Evolutionary conservation across 2,113 vertebrate genomes (phyloP), one percentile per base, ranked within the genome.

Genomic region (Myodes glareolus): DNA sequence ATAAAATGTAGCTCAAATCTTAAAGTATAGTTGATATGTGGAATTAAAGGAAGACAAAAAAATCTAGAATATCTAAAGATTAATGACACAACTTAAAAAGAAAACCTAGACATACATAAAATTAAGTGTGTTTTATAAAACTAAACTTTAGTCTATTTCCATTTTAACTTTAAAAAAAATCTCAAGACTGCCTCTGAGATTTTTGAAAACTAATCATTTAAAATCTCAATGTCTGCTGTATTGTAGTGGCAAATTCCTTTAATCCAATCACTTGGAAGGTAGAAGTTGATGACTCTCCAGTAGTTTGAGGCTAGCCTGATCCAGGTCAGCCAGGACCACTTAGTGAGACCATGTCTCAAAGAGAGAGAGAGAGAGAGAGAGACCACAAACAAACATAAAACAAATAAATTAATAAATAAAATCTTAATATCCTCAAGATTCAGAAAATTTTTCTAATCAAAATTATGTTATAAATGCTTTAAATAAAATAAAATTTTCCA

Each of bases 131-230:
- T 88, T 84, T 92, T 29, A 63, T 81, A 85, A 63, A 39, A 88
- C 5, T 19, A 92, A 10, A 12, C 16, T 58, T 61, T 75, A 84
- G 7, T 55, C 45, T 84, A 80, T 87, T 84, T 52, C 25, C 45
- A 25, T n/a, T 92, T 61, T 89, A 80, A 77, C 10, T 72, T n/a
- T 52, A 93, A 91, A 63, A 80, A 39, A 82, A 94, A 67, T 67
- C 36, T 45, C 73, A n/a, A 94, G 63, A 90, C 52, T 63, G 17
- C 72, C 72, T 63, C 52, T 17, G 29, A 91, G 8, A 39, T 11
- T 7, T 70, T 2, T 88, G 45, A 5, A 73, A 80, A 87, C 23
- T 65, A 84, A 68, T 29, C 25, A 84, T 84, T 82, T 61, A 82
- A 82, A 82, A 61, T 29, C 23, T 39, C 55, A 63, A 8, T 39